These are phyloP conservation scores for Drosophila sechellia DNA, from an alignment of 1,140 invertebrate genomes.

Conservation along the genomic window DNA sequence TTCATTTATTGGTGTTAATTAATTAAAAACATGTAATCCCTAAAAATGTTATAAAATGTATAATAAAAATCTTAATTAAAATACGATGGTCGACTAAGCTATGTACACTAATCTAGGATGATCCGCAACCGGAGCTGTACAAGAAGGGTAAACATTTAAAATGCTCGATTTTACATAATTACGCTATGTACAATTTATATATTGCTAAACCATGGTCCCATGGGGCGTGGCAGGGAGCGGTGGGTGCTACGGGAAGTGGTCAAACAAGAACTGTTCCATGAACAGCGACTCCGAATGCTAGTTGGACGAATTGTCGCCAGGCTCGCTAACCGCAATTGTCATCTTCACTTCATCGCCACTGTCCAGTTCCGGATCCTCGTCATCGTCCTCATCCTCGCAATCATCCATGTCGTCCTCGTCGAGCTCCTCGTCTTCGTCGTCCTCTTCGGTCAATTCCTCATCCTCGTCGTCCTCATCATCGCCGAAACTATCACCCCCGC, in stretches of 20 bases:
- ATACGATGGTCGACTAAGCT: slow-evolving; percentile 23
- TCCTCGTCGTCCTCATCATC: slow-evolving; percentile 85
- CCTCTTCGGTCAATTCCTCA: slow-evolving; percentile 79
- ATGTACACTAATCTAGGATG: slow-evolving; percentile 24
- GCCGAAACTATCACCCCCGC: slow-evolving; percentile 86
- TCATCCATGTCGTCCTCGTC: slow-evolving; percentile 62
- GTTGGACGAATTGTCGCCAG: slow-evolving; percentile 82
- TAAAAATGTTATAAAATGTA: slow-evolving; percentile 35
- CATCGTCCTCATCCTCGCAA: slow-evolving; percentile 83
- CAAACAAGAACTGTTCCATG: slow-evolving; percentile 84
- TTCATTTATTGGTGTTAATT: slow-evolving; percentile 25
- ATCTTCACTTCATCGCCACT: slow-evolving; percentile 89
- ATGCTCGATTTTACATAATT: slow-evolving; percentile 42
- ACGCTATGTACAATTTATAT: slow-evolving; percentile 41
- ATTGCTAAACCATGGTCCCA: slow-evolving; percentile 26
- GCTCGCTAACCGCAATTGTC: slow-evolving; percentile 87
- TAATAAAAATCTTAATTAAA: slow-evolving; percentile 37
- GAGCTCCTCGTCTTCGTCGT: slow-evolving; percentile 86
- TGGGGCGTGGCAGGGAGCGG: slow-evolving; percentile 21
- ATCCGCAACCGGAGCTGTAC: slow-evolving; percentile 29
- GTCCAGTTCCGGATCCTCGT: slow-evolving; percentile 87
- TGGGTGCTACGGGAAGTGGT: slow-evolving; percentile 72
- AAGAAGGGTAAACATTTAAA: slow-evolving; percentile 38
- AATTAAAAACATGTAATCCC: slow-evolving; percentile 48
- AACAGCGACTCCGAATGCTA: slow-evolving; percentile 84